A percentile compares a stretch with the other conserved stretches of the same genome.
phyloP scores from a whole-genome alignment of 1,140 invertebrate genomes.

The Aphaenogaster rudis region DNA sequence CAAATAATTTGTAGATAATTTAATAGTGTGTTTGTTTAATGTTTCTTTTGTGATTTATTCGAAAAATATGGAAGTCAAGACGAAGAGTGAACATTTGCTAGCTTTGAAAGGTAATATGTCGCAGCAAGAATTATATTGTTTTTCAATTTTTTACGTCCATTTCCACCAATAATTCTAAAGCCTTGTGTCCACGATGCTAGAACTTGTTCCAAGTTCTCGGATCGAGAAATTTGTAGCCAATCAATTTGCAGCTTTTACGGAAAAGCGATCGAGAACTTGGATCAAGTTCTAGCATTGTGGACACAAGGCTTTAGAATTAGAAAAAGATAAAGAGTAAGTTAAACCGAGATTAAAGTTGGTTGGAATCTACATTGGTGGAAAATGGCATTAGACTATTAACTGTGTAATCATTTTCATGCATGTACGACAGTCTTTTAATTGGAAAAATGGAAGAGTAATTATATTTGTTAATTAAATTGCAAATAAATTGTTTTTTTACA shows the following conservation, averaged over 20 bases:
- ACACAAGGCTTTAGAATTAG: too few species aligned
- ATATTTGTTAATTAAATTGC: constrained; percentile 25
- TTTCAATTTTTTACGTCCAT: neutral
- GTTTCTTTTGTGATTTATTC: neutral
- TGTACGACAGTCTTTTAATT: neutral
- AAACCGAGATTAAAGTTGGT: too few species aligned
- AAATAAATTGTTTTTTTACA: constrained; percentile 83
- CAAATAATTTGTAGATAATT: neutral
- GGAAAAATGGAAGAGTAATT: constrained; percentile 9
- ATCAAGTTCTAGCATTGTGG: too few species aligned
- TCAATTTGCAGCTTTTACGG: too few species aligned
- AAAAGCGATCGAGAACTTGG: too few species aligned
- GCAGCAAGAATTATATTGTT: constrained; percentile 15
- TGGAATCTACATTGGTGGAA: too few species aligned
- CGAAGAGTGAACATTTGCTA: constrained; percentile 83
- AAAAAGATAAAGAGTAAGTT: too few species aligned
- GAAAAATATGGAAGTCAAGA: constrained; percentile 81
- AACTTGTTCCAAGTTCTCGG: neutral
- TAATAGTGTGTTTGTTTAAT: neutral
- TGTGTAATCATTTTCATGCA: constrained; percentile 1
- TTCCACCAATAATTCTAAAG: too few species aligned
- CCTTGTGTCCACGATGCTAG: neutral
- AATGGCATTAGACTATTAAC: neutral
- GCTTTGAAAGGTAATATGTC: constrained; percentile 82
- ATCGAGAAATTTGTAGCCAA: too few species aligned